These are phyloP conservation scores for Hippocampus kuda DNA, from an alignment of 2,797 vertebrate species.

Conservation along the genomic window DNA sequence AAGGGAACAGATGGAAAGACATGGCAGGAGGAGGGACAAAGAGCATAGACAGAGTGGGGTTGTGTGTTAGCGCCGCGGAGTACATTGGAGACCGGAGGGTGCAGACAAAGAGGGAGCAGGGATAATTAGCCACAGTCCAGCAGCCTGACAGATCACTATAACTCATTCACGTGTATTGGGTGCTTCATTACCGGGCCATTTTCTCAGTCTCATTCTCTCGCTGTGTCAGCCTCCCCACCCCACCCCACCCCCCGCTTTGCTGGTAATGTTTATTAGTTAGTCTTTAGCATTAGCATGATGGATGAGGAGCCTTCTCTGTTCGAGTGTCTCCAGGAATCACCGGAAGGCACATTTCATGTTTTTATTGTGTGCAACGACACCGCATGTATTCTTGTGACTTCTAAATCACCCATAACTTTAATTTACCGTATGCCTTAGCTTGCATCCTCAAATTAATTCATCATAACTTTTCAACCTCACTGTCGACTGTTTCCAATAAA, in stretches of 20 bases:
- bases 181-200: slow-evolving; percentile 60
- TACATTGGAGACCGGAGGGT: slow-evolving; percentile 46
- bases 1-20: slow-evolving; percentile 49
- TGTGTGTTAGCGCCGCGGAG: slow-evolving; percentile 26
- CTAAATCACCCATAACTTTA: neutral
- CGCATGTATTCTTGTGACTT: neutral
- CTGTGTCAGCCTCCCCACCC: slow-evolving; percentile 10
- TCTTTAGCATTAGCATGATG: slow-evolving; percentile 28
- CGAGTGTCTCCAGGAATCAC: slow-evolving; percentile 5
- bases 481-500: slow-evolving; percentile 8
- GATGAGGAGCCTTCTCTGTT: slow-evolving; percentile 26
- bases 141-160: slow-evolving; percentile 65
- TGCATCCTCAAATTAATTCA: neutral
- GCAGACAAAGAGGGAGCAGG: slow-evolving; percentile 49
- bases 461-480: neutral
- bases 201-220: slow-evolving; percentile 11
- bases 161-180: slow-evolving; percentile 49
- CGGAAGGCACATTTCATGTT: neutral
- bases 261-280: slow-evolving; percentile 26
- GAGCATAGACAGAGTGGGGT: slow-evolving; percentile 14
- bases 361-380: neutral
- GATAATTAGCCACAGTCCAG: slow-evolving; percentile 70
- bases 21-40: slow-evolving; percentile 42
- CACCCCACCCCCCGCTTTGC: slow-evolving; percentile 13
- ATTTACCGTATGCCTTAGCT: neutral